These are phyloP conservation scores for Nothobranchius kuhntae DNA, from an alignment of 2,113 vertebrate genomes.

Conservation along the genomic window DNA sequence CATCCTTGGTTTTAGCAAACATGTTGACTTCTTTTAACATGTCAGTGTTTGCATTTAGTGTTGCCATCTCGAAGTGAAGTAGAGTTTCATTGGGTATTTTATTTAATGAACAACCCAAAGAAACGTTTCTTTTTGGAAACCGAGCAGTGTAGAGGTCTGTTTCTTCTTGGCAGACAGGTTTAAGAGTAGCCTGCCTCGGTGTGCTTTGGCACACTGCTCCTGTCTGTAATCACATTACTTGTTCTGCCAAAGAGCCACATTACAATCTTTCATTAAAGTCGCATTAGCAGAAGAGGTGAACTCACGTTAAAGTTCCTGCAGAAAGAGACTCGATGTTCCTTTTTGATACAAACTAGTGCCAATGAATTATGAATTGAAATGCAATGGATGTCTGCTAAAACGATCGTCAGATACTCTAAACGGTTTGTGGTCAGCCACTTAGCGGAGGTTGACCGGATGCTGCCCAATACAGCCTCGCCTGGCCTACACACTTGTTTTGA, in stretches of 20 bases:
- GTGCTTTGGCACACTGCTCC: slow-evolving; percentile 56
- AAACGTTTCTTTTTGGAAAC: slow-evolving; percentile 8
- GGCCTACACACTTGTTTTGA: slow-evolving; percentile 48
- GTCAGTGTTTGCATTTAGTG: not conserved
- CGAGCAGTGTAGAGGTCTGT: slow-evolving; percentile 10
- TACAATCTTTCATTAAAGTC: slow-evolving; percentile 76
- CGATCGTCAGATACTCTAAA: too few species aligned
- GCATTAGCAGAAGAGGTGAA: slow-evolving; percentile 69
- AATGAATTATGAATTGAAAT: not conserved
- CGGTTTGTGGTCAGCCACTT: not conserved
- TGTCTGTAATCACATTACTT: slow-evolving; percentile 60
- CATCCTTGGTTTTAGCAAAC: slow-evolving; percentile 7
- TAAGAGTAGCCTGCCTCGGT: slow-evolving; percentile 38
- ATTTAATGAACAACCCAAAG: slow-evolving; percentile 24
- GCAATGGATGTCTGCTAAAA: too few species aligned
- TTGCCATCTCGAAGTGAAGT: not conserved
- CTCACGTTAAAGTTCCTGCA: slow-evolving; percentile 53
- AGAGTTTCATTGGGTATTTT: not conserved
- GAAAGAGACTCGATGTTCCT: slow-evolving; percentile 30
- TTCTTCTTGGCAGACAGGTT: slow-evolving; percentile 41
- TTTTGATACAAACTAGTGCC: slow-evolving; percentile 25
- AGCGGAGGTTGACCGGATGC: slow-evolving; percentile 22
- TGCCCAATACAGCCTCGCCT: slow-evolving; percentile 13
- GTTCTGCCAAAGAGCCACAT: slow-evolving; percentile 67
- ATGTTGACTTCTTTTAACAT: not conserved